Evolutionary conservation across 64 coral and sea anemone genomes (phyloP).

Genomic region (Montipora foliosa): DNA sequence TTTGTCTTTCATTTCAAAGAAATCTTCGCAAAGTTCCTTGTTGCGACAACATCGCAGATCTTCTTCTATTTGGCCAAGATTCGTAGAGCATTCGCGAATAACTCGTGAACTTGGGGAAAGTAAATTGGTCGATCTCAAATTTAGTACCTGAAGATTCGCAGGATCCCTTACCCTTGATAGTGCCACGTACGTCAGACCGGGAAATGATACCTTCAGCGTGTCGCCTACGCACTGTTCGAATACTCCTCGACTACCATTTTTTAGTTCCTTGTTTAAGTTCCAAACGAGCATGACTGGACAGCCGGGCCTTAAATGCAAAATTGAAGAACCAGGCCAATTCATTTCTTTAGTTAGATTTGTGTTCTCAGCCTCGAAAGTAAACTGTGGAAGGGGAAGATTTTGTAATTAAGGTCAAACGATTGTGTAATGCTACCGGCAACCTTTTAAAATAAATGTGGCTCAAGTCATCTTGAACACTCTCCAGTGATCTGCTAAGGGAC

Average conservation of each 20-base stretch:
- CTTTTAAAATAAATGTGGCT: too few species aligned
- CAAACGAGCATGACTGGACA: conserved; percentile 63
- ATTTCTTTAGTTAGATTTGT: too few species aligned
- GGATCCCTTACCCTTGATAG: conserved; percentile 26
- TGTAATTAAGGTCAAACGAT: too few species aligned
- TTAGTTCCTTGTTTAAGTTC: conserved; percentile 48
- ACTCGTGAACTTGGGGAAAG: background rate
- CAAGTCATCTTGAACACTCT: too few species aligned
- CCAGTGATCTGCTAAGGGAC: too few species aligned
- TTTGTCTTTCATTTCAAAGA: background rate
- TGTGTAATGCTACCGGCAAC: too few species aligned
- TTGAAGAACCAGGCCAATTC: too few species aligned
- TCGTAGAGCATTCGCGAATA: conserved; percentile 16
- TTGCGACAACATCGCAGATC: conserved; percentile 1
- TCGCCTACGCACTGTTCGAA: conserved; percentile 17
- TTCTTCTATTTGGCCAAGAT: background rate
- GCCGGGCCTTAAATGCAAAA: too few species aligned
- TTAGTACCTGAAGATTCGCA: conserved; percentile 18
- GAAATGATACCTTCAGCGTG: conserved; percentile 16
- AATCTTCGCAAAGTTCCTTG: background rate
- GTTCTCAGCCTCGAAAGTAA: too few species aligned
- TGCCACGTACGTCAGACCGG: conserved; percentile 58
- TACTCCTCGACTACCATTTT: conserved; percentile 47
- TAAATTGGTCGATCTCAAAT: conserved; percentile 14
- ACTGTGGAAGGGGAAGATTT: too few species aligned